Evolutionary conservation across 2,888 invertebrate species (phyloP), one percentile per base, ranked within the genome.

Genomic region (Calameuta idolon): DNA sequence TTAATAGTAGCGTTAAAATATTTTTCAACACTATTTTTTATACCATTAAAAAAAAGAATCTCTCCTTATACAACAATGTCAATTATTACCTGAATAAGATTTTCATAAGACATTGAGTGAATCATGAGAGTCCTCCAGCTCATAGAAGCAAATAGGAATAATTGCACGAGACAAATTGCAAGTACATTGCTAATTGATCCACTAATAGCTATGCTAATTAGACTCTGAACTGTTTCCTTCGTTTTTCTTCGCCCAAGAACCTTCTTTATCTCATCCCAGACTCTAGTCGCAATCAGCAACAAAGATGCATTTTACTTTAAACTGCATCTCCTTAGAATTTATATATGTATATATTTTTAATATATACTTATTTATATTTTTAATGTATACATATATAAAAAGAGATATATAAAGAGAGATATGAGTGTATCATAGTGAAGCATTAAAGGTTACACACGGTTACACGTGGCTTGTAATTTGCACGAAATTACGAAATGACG

Each of bases 401-500:
- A n/a, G n/a, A n/a, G n/a, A 37, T 37, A 37, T 37, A 37, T 37
- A 37, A 37, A 9, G 23, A 23, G 1, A 23, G 23, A 15, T 2
- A 5, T 23, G 23, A 9, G 9, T 55, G 55, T 55, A 55, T 23
- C 55, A 9, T 23, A 55, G 5, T 23, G 9, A 55, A 23, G 55
- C 23, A 55, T 23, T 23, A 23, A 55, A 55, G 9, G 23, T 23
- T 23, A 55, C 55, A 55, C 55, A 23, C 23, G 23, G 23, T 55
- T 55, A 55, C 23, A 55, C 5, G 55, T 23, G 31, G 34, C 71
- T 71, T 71, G 79, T 79, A 82, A 83, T 83, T 79, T 83, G 74
- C 80, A 82, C 80, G 79, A 80, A 83, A 83, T 83, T 82, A 82
- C 81, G 74, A 78, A 77, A 77, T 82, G 76, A 79, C 37, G 79